Base-by-base conservation (phyloP, 1,140 invertebrate genomes). In the Drosophila rufa region DNA sequence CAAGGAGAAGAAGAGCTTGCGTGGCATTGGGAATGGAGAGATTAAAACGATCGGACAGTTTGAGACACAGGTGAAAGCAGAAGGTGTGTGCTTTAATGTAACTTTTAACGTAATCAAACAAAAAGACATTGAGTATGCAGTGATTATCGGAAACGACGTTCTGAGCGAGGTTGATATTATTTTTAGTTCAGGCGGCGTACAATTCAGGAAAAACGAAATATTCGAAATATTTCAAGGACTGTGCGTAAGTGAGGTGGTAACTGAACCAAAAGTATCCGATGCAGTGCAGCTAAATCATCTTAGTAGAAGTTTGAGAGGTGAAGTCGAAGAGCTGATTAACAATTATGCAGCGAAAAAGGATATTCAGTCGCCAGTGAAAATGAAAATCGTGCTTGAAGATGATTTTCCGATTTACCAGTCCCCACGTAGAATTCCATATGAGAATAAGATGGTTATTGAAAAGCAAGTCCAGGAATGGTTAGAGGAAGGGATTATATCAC, bases 301-400 rank as follows among this genome's bases (percentile, higher is more conserved):
- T 22, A 47, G 12, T 48, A 48, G 17, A 6, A 8, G 14, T 25
- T 48, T 48, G 19, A 48, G 19, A 25, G 46, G 46, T 48, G 46
- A 25, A 4, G 19, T 47, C 5, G 19, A 47, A 47, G 11, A 47
- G 46, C 19, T 47, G 19, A 47, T 47, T 11, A 22, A 22, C 12
- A 22, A 22, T 9, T 47, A 22, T 14, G 19, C 17, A 25, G 46
- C 12, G 22, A 47, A 47, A 4, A 47, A 47, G 7, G 46, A 22
- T 2, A 47, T 47, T 19, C 2, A 22, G 46, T 46, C 45, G 45
- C 17, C 45, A 22, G n/a, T 46, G 11, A 46, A 46, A 46, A 46
- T 46, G 17, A 46, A 12, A 46, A 46, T 46, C 17, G 45, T 5
- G 45, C 45, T 46, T 46, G n/a, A 46, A 46, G 45, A 46, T n/a